Conservation (phyloP, 2,888 invertebrate genomes). For the Melanchra persicariae region DNA sequence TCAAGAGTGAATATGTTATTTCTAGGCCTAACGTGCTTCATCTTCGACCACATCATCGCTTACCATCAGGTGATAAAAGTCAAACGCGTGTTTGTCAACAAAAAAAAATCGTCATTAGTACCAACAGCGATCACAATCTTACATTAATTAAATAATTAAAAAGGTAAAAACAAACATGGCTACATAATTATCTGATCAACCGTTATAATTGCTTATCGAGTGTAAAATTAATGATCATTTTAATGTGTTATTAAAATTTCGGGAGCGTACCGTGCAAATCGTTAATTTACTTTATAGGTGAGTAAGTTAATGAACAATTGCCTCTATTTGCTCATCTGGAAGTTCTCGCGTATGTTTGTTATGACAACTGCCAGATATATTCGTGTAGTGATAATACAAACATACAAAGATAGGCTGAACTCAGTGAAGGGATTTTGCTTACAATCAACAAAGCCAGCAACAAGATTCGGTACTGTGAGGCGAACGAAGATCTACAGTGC, state of each 20-base stretch:
- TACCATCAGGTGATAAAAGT: too few species aligned
- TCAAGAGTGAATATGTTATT: too few species aligned
- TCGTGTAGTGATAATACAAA: neutral
- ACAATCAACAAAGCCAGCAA: slow-evolving; percentile 27
- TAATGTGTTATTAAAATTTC: slow-evolving; percentile 70
- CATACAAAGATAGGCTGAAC: neutral
- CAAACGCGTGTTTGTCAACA: too few species aligned
- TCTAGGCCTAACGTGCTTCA: too few species aligned
- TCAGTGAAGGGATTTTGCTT: neutral
- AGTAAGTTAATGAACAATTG: slow-evolving; percentile 46
- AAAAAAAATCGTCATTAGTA: too few species aligned
- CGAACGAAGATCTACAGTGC: neutral
- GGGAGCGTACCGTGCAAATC: slow-evolving; percentile 52
- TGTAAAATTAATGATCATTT: slow-evolving; percentile 75
- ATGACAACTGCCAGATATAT: slow-evolving; percentile 2
- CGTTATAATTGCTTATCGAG: slow-evolving; percentile 75
- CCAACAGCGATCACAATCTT: slow-evolving; percentile 6
- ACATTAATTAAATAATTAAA: slow-evolving; percentile 33
- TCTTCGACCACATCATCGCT: too few species aligned
- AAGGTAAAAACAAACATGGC: slow-evolving; percentile 47
- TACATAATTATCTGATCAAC: slow-evolving; percentile 71
- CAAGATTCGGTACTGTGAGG: slow-evolving; percentile 5
- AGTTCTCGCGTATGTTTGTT: slow-evolving; percentile 18
- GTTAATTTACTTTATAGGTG: slow-evolving; percentile 61
- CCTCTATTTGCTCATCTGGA: slow-evolving; percentile 50